phyloP scores from a whole-genome alignment of 2,797 vertebrate genomes.

The Parauchenoglanis ngamensis region DNA sequence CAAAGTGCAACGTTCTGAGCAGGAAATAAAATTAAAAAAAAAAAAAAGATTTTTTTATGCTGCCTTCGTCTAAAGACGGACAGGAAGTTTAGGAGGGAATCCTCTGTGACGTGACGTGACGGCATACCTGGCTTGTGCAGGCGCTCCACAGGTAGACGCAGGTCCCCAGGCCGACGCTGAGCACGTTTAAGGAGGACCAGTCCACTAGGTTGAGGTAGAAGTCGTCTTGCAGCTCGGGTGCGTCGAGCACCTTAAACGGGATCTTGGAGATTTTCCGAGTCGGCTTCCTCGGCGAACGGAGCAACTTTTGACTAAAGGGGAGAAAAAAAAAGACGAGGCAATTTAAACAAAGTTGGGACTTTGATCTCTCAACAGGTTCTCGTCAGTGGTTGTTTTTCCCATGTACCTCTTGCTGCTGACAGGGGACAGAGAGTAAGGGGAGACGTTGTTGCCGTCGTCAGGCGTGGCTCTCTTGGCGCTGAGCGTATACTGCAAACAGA shows the following conservation, averaged over 20 bases:
- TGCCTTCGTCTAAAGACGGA: too few species aligned
- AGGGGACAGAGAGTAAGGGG: constrained; percentile 94
- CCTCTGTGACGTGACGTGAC: too few species aligned
- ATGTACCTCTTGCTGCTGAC: constrained; percentile 97
- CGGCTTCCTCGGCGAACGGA: constrained; percentile 94
- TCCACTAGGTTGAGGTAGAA: constrained; percentile 99
- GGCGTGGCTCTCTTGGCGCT: constrained; percentile 91
- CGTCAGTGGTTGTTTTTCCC: too few species aligned
- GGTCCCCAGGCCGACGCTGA: constrained; percentile 96
- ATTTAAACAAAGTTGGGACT: not conserved
- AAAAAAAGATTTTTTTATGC: not conserved
- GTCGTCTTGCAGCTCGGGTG: constrained; percentile 95
- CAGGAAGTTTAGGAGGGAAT: not conserved
- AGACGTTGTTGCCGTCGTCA: constrained; percentile 93
- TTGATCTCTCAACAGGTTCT: not conserved
- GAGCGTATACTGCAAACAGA: constrained; percentile 84
- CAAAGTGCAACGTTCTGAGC: not conserved
- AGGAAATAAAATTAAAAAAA: too few species aligned
- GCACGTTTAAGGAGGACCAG: constrained; percentile 97
- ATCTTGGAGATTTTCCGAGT: constrained; percentile 99
- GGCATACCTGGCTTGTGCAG: constrained; percentile 93
- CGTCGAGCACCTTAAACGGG: constrained; percentile 97
- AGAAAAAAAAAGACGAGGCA: rapidly evolving
- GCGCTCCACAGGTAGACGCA: constrained; percentile 99
- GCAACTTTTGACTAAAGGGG: constrained; percentile 86